Conservation (phyloP, 2,113 vertebrate species). For the Phalacrocorax aristotelis region DNA sequence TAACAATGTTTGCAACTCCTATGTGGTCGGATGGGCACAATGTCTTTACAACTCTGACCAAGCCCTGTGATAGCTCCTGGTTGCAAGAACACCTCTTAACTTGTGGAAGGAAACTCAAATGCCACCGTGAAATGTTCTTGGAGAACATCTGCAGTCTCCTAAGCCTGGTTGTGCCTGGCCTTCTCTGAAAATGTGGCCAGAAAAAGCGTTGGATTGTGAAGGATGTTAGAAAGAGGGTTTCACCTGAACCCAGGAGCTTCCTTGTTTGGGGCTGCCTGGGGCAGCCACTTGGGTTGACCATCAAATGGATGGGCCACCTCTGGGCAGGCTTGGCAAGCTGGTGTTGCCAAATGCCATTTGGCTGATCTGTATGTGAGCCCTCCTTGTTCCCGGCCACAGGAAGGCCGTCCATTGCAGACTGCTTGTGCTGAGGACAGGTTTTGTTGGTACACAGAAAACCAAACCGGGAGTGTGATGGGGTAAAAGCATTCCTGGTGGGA, state of each 20-base stretch:
- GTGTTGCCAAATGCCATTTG: not conserved
- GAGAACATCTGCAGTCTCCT: not conserved
- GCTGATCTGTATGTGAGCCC: not conserved
- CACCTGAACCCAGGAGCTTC: not conserved
- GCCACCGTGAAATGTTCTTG: not conserved
- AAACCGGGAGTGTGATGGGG: not conserved
- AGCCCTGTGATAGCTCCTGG: not conserved
- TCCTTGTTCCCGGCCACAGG: not conserved
- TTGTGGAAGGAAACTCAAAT: not conserved
- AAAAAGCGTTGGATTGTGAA: not conserved
- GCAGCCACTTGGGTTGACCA: not conserved
- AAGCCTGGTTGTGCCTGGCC: not conserved
- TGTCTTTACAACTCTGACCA: not conserved
- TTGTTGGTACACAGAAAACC: not conserved
- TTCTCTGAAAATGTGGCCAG: not conserved
- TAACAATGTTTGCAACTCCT: not conserved
- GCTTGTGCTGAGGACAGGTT: fast-evolving
- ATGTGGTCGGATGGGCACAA: not conserved
- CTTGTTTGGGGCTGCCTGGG: fast-evolving
- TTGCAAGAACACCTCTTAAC: not conserved
- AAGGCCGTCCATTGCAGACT: not conserved
- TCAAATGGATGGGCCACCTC: not conserved
- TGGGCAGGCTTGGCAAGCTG: not conserved
- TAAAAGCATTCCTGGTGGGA: not conserved
- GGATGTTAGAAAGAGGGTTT: not conserved